Evolutionary conservation across 2,888 invertebrate genomes (phyloP).

Genomic region (Pollenia griseotomentosa): DNA sequence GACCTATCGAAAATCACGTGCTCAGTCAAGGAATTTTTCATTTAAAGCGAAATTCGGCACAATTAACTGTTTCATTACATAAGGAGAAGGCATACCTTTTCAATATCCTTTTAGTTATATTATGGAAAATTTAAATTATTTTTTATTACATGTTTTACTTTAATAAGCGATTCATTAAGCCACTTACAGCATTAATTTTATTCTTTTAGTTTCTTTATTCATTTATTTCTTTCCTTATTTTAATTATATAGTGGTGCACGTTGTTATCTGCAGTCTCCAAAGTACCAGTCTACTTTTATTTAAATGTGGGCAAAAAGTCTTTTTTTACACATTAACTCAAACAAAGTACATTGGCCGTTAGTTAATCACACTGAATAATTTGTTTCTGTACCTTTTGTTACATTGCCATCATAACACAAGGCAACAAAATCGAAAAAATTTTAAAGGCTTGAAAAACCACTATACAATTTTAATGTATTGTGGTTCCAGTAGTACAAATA

Average conservation of each 20-base stretch:
- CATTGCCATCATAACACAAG: background rate
- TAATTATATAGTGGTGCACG: background rate
- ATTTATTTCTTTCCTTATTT: background rate
- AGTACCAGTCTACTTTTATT: conserved; percentile 15
- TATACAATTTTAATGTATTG: too few species aligned
- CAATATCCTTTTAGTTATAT: too few species aligned
- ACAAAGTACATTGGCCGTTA: conserved; percentile 30
- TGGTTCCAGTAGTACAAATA: too few species aligned
- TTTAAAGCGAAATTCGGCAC: too few species aligned
- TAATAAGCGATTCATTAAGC: background rate
- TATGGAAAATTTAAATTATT: too few species aligned
- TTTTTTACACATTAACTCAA: background rate
- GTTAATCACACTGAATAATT: background rate
- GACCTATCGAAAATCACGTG: too few species aligned
- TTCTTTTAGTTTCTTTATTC: background rate
- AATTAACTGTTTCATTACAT: too few species aligned
- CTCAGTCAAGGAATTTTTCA: too few species aligned
- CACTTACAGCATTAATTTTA: background rate
- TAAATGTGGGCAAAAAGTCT: background rate
- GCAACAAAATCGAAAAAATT: too few species aligned
- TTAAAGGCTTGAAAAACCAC: too few species aligned
- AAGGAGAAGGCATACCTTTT: too few species aligned
- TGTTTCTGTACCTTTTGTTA: background rate
- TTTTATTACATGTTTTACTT: too few species aligned
- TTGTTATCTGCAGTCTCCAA: conserved; percentile 1